phyloP scores from a whole-genome alignment of 2,888 invertebrate genomes.

The Rhagophthalmus giganteus region DNA sequence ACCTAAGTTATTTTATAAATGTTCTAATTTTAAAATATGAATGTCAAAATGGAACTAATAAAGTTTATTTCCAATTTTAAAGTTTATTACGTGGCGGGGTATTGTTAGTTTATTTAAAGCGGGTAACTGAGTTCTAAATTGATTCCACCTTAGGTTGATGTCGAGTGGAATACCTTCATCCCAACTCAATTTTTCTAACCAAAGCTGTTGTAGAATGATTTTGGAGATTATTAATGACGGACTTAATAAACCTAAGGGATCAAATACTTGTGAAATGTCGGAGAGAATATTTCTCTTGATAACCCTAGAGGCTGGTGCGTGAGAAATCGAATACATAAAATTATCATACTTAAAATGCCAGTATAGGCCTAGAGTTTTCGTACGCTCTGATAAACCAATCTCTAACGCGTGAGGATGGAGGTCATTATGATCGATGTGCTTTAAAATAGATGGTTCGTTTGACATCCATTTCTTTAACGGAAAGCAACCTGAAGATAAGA shows the following conservation, averaged over 20 bases:
- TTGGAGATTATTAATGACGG: conserved; percentile 3
- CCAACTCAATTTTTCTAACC: too few species aligned
- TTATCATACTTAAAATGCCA: neutral
- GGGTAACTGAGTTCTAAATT: too few species aligned
- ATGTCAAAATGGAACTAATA: too few species aligned
- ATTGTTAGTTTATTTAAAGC: too few species aligned
- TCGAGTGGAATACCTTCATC: too few species aligned
- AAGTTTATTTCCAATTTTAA: too few species aligned
- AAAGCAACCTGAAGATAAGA: conserved; percentile 27
- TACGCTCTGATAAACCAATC: neutral
- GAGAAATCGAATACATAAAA: neutral
- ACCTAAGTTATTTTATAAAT: too few species aligned
- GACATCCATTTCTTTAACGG: conserved; percentile 37
- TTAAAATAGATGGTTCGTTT: conserved; percentile 18
- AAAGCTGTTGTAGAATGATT: conserved; percentile 6
- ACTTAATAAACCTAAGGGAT: conserved; percentile 1
- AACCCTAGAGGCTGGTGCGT: neutral
- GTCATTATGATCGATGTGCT: neutral
- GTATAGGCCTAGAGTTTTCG: conserved; percentile 18
- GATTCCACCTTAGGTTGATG: too few species aligned
- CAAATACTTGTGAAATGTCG: conserved; percentile 6
- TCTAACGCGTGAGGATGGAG: neutral
- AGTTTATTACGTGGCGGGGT: too few species aligned
- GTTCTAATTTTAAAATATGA: too few species aligned
- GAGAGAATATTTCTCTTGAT: conserved; percentile 10